These are phyloP conservation scores for Nephrotoma flavescens DNA, from an alignment of 2,888 invertebrate species.

Conservation along the genomic window DNA sequence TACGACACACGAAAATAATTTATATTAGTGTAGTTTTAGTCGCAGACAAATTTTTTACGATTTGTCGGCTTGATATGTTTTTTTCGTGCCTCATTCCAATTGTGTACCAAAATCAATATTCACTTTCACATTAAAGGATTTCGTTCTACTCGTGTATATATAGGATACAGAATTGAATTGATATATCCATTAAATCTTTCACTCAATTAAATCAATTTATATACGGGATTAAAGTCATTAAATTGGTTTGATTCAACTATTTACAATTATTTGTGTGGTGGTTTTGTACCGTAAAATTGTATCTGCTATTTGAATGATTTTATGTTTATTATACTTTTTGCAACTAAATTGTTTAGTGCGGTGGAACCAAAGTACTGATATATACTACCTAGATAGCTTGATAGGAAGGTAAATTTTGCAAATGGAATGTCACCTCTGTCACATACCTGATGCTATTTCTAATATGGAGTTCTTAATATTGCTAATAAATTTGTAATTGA, in stretches of 20 bases:
- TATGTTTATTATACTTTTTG: no score
- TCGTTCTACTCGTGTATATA: neutral
- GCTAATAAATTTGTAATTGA: no score
- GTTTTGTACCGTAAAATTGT: no score
- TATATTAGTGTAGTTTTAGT: neutral
- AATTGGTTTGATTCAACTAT: neutral
- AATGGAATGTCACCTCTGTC: no score
- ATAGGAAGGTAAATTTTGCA: no score
- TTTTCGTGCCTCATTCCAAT: neutral
- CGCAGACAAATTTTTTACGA: neutral
- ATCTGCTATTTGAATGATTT: no score
- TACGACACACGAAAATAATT: neutral
- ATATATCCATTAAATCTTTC: neutral
- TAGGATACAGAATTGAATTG: neutral
- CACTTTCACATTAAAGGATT: neutral
- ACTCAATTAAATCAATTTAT: neutral
- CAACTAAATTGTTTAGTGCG: no score
- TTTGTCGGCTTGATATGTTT: neutral
- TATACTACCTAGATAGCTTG: no score
- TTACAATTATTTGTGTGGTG: neutral
- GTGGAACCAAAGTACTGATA: no score
- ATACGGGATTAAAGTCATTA: neutral
- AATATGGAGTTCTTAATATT: no score
- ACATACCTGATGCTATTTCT: no score
- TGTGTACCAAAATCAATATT: neutral